phyloP scores from a whole-genome alignment of 2,888 invertebrate species.

The Drosophila diplacantha region DNA sequence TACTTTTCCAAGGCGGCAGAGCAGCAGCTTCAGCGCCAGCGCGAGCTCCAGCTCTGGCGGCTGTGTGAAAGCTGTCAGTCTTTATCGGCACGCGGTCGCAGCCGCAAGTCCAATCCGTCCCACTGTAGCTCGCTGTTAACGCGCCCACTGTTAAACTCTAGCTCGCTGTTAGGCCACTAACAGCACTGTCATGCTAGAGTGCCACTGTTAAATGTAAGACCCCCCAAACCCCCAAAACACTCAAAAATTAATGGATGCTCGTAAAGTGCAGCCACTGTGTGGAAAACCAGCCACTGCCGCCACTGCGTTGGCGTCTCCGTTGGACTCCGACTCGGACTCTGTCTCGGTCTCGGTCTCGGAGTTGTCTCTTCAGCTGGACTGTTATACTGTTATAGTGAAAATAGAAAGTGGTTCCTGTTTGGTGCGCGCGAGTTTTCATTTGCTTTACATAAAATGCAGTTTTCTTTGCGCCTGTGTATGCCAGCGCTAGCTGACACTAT shows the following conservation, averaged over 20 bases:
- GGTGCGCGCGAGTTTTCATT: conserved; percentile 67
- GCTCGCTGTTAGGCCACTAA: conserved; percentile 27
- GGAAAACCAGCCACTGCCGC: conserved; percentile 57
- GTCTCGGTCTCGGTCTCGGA: conserved; percentile 1
- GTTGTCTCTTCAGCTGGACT: conserved; percentile 36
- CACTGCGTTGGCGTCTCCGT: conserved; percentile 31
- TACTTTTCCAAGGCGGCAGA: conserved; percentile 58
- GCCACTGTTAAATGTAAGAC: conserved; percentile 40
- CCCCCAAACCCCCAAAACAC: conserved; percentile 11
- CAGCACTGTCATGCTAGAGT: conserved; percentile 58
- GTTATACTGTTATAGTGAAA: conserved; percentile 76
- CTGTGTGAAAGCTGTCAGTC: conserved; percentile 69
- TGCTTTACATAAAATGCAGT: conserved; percentile 69
- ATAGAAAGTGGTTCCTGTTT: conserved; percentile 77
- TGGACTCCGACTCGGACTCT: conserved; percentile 3
- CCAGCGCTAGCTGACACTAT: conserved; percentile 20
- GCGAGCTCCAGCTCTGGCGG: conserved; percentile 29
- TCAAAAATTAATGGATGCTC: conserved; percentile 54
- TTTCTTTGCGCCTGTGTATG: conserved; percentile 37
- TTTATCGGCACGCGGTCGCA: conserved; percentile 46
- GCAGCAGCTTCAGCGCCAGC: conserved; percentile 30
- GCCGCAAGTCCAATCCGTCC: conserved; percentile 32
- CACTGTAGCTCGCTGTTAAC: conserved; percentile 51
- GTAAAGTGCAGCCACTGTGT: conserved; percentile 64
- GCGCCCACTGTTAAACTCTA: not conserved